phyloP scores from a whole-genome alignment of 2,888 invertebrate species.

The Agelastica alni region DNA sequence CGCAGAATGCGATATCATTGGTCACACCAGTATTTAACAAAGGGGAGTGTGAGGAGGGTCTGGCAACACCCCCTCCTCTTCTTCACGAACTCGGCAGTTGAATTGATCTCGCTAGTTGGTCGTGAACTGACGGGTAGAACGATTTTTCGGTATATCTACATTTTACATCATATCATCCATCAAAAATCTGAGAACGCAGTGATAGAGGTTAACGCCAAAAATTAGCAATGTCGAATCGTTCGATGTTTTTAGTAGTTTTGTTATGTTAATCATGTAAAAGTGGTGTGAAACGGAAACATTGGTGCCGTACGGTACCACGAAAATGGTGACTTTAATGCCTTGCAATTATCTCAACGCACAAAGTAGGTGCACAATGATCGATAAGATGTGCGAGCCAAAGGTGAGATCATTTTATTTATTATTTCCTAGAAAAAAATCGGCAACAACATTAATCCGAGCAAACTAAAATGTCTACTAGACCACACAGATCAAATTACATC shows the following conservation, averaged over 20 bases:
- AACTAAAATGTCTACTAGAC: too few relatives aligned
- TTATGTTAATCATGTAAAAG: slow-evolving; percentile 19
- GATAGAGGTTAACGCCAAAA: not conserved
- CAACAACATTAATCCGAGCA: too few relatives aligned
- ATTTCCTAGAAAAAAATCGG: not conserved
- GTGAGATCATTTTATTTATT: slow-evolving; percentile 39
- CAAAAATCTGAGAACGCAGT: slow-evolving; percentile 1
- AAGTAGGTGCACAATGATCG: slow-evolving; percentile 57
- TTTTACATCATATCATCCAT: too few relatives aligned
- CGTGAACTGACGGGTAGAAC: slow-evolving; percentile 7
- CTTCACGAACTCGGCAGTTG: slow-evolving; percentile 16
- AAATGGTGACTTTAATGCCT: slow-evolving; percentile 71
- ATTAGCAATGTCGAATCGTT: not conserved
- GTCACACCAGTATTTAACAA: slow-evolving; percentile 26
- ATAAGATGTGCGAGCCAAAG: slow-evolving; percentile 58
- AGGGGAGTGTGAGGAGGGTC: slow-evolving; percentile 28
- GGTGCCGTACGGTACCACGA: slow-evolving; percentile 45
- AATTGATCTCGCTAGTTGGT: slow-evolving; percentile 18
- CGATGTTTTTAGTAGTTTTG: not conserved
- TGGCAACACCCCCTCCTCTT: slow-evolving; percentile 25
- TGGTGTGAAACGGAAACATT: slow-evolving; percentile 16
- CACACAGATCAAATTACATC: too few relatives aligned
- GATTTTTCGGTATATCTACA: slow-evolving; percentile 4
- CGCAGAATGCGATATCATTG: slow-evolving; percentile 26
- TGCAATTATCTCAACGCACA: slow-evolving; percentile 66